phyloP scores from a whole-genome alignment of 2,113 vertebrate genomes.

The Cyprinus carpio region DNA sequence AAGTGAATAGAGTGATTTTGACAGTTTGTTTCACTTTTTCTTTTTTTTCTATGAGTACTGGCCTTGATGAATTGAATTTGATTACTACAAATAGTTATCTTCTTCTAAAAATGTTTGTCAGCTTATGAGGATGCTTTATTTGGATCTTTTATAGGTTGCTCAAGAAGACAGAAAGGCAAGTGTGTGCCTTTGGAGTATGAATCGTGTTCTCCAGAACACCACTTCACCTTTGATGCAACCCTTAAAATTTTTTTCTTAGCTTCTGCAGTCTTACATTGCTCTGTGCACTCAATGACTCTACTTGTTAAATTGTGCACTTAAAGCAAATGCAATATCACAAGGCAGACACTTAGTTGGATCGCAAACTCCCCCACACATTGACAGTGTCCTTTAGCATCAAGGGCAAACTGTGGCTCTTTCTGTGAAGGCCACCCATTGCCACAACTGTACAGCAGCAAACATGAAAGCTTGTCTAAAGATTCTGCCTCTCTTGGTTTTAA shows the following conservation, averaged over 20 bases:
- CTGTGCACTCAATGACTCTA: not conserved
- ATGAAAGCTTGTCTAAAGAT: not conserved
- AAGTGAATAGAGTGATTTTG: not conserved
- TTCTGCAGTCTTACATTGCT: not conserved
- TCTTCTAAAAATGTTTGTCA: not conserved
- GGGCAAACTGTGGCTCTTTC: constrained; percentile 4
- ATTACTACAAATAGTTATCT: not conserved
- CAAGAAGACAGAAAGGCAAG: not conserved
- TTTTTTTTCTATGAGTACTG: not conserved
- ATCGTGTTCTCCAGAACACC: not conserved
- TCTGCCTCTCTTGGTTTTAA: not conserved
- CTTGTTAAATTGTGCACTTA: constrained; percentile 33
- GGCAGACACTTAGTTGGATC: constrained; percentile 11
- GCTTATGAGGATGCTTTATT: not conserved
- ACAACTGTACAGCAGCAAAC: not conserved
- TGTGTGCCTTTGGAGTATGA: not conserved
- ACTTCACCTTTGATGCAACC: constrained; percentile 20
- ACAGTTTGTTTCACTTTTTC: not conserved
- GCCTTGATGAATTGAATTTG: not conserved
- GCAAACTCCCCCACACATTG: constrained; percentile 18
- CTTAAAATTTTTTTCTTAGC: not conserved
- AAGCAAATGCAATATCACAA: constrained; percentile 25
- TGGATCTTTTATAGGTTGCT: not conserved
- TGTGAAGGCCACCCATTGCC: not conserved
- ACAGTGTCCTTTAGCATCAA: not conserved